Base-by-base conservation (phyloP, 2,888 invertebrate species). In the Scaptomyza caliginosa region DNA sequence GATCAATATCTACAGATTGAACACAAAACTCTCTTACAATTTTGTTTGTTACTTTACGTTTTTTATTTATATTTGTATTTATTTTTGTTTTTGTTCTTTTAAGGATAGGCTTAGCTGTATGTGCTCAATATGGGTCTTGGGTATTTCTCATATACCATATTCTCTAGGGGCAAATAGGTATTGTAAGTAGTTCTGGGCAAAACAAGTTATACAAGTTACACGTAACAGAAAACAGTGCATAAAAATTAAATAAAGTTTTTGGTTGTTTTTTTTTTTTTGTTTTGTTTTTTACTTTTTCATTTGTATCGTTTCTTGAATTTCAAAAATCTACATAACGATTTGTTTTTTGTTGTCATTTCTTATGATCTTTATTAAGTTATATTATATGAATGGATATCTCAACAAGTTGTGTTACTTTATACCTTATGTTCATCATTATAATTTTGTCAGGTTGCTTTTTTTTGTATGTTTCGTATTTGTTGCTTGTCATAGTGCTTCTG, bases 1-100 rank as follows among this genome's bases (percentile, higher is more conserved):
- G 83, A 84, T 86, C 80, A 77, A 83, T 83, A 86, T 84, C 86
- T 84, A 84, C 83, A 84, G 83, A 79, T 86, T 83, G 78, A 84
- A 86, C 86, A 84, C 86, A 84, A 86, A 82, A 75, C 63, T 69
- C 39, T 63, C 40, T 23, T 51, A 52, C 10, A 23, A 36, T 60
- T 60, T 66, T 56, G 43, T 60, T 66, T 56, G 43, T 52, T 50
- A 63, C 57, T 19, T 32, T 11, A 23, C 34, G 19, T 52, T 55
- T 46, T 59, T 30, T 60, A 26, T 59, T 30, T 60, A 26, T 60
- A 40, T 26, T 34, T 46, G 13, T 23, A 21, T 36, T n/a, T 38
- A 4, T n/a, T 10, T 34, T 13, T 3, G 13, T 30, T n/a, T 21
- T 4, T 24, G 30, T 19, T 34, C 13, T 16, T 60, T 57, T 38